Conservation (phyloP, 2,113 vertebrate species). For the Benitochromis conjunctus region DNA sequence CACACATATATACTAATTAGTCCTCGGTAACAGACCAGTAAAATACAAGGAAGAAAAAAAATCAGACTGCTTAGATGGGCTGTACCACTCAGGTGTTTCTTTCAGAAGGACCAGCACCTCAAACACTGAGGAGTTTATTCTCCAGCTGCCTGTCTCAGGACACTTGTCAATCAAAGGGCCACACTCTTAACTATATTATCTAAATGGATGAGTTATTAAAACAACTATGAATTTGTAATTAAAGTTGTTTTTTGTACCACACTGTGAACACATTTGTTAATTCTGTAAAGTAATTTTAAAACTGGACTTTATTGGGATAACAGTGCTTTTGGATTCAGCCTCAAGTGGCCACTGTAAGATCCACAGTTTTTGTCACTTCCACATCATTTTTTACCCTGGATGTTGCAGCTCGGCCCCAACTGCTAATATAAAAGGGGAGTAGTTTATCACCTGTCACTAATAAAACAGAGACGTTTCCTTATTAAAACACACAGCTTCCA, state of each 20-base stretch:
- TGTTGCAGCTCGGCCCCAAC: neutral
- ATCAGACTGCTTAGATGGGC: neutral
- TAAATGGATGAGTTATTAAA: neutral
- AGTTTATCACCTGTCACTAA: neutral
- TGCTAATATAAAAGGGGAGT: neutral
- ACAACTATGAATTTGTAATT: neutral
- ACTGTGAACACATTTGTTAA: neutral
- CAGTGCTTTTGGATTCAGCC: neutral
- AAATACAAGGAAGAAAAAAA: neutral
- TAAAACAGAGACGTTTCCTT: neutral
- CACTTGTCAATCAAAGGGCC: neutral
- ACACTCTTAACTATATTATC: neutral
- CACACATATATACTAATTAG: neutral
- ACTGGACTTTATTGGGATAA: neutral
- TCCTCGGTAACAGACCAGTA: rapidly evolving
- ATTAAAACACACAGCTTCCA: neutral
- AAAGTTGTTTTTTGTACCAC: neutral
- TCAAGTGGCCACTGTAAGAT: neutral
- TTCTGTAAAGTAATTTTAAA: neutral
- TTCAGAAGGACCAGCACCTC: neutral
- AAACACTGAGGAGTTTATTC: neutral
- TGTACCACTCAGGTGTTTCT: neutral
- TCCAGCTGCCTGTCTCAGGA: neutral
- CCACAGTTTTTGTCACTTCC: neutral
- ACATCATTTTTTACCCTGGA: neutral